These are phyloP conservation scores for Theretra japonica DNA, from an alignment of 2,888 invertebrate genomes.

Conservation along the genomic window DNA sequence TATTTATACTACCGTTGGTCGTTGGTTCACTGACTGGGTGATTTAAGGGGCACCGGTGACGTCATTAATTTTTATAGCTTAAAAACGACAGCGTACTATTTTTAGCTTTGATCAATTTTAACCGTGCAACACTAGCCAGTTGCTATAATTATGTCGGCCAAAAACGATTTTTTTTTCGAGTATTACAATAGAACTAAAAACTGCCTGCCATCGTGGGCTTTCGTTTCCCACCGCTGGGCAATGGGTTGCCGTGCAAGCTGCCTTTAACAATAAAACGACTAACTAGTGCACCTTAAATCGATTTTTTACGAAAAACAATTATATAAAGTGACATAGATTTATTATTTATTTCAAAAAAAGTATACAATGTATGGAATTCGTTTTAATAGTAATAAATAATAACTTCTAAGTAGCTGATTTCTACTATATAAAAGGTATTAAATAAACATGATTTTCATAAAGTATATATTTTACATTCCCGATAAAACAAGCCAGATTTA, in stretches of 20 bases:
- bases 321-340: not conserved
- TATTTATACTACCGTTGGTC: slow-evolving; percentile 25
- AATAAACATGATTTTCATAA: too few species aligned
- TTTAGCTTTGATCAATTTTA: too few species aligned
- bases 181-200: not conserved
- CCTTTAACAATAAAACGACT: not conserved
- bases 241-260: not conserved
- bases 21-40: slow-evolving; percentile 5
- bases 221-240: not conserved
- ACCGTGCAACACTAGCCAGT: not conserved
- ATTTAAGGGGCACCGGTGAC: slow-evolving; percentile 11
- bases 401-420: too few species aligned
- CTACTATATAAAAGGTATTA: too few species aligned
- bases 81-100: not conserved
- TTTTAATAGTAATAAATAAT: too few species aligned
- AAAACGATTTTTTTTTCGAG: not conserved
- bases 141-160: not conserved
- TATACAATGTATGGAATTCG: too few species aligned
- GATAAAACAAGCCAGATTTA: too few species aligned
- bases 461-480: too few species aligned
- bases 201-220: not conserved
- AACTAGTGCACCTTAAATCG: not conserved
- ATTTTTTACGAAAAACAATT: not conserved
- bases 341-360: too few species aligned
- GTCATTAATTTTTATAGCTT: not conserved